These are phyloP conservation scores for Zophobas morio DNA, from an alignment of 1,140 invertebrate genomes.

Conservation along the genomic window DNA sequence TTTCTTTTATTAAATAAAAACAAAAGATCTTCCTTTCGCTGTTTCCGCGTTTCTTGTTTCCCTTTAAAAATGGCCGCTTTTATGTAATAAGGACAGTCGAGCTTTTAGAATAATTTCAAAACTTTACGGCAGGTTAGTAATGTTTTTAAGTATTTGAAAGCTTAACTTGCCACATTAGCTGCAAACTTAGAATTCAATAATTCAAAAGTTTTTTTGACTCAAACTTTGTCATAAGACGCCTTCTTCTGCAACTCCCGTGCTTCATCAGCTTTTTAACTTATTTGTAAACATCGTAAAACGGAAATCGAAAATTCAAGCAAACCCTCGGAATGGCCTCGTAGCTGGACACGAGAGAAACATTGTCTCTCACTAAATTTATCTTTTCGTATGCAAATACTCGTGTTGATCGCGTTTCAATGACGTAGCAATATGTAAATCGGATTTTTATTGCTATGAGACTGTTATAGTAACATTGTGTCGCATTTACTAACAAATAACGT, in stretches of 20 bases:
- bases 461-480: too few relatives aligned
- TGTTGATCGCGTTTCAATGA: conserved; percentile 14
- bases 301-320: conserved; percentile 25
- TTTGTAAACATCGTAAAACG: conserved; percentile 29
- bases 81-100: background rate
- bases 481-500: too few relatives aligned
- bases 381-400: conserved; percentile 30
- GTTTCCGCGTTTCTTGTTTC: background rate
- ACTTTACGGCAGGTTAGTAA: conserved; percentile 16
- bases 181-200: conserved; percentile 37
- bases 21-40: background rate
- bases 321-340: conserved; percentile 17
- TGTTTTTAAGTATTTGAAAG: conserved; percentile 39
- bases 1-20: conserved; percentile 2
- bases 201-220: conserved; percentile 35
- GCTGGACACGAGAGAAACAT: conserved; percentile 31
- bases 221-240: conserved; percentile 33
- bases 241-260: conserved; percentile 29
- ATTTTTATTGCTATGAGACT: background rate
- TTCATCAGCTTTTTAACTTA: conserved; percentile 39
- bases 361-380: conserved; percentile 20
- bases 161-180: conserved; percentile 30
- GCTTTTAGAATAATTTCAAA: conserved; percentile 25
- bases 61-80: background rate
- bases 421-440: conserved; percentile 19